Conservation (phyloP, 2,888 invertebrate genomes). For the Monoplex corrugatus region DNA sequence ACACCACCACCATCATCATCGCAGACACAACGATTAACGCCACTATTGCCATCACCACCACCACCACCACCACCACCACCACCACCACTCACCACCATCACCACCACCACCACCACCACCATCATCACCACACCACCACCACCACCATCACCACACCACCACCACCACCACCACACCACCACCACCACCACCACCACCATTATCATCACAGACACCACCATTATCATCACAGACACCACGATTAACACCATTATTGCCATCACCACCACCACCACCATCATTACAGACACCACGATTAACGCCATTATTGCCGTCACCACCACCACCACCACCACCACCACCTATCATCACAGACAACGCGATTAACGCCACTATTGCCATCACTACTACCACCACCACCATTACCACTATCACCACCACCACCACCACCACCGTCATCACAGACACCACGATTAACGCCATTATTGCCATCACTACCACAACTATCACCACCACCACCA, state of each 20-base stretch:
- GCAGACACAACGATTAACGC: too few relatives aligned
- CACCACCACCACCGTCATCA: conserved; percentile 31
- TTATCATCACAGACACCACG: too few relatives aligned
- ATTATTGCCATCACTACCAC: conserved; percentile 39
- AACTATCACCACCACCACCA: conserved; percentile 23
- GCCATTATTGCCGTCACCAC: not conserved
- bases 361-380: not conserved
- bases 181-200: too few relatives aligned
- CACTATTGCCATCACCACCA: too few relatives aligned
- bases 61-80: too few relatives aligned
- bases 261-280: not conserved
- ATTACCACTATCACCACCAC: conserved; percentile 40
- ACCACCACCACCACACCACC: too few relatives aligned
- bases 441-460: conserved; percentile 4
- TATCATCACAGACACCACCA: too few relatives aligned
- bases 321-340: not conserved
- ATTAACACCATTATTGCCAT: not conserved
- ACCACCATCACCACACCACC: too few relatives aligned
- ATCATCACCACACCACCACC: too few relatives aligned
- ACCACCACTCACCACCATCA: too few relatives aligned
- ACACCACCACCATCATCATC: too few relatives aligned
- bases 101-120: too few relatives aligned
- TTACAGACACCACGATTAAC: not conserved
- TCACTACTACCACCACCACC: conserved; percentile 20
- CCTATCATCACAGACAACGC: not conserved